Conservation (phyloP, 2,797 vertebrate genomes). For the Anguilla anguilla region DNA sequence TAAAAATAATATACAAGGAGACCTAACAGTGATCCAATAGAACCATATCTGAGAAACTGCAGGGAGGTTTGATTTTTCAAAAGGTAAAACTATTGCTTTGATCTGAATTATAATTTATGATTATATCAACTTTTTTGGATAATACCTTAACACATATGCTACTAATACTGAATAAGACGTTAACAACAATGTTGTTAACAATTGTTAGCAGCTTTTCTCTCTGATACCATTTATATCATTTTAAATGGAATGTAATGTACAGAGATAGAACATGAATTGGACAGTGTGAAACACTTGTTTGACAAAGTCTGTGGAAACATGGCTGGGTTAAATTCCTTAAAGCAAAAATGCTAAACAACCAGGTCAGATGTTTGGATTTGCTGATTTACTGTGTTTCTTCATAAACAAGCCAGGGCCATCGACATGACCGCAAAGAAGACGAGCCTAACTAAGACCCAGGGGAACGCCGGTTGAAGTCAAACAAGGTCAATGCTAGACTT, state of each 20-base stretch:
- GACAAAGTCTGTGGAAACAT: background rate
- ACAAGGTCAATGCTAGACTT: slow-evolving; percentile 47
- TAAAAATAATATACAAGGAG: background rate
- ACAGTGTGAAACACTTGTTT: background rate
- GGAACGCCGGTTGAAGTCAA: slow-evolving; percentile 39
- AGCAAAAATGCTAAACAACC: background rate
- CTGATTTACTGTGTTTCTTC: slow-evolving; percentile 40
- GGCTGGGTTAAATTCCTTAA: background rate
- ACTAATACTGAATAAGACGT: slow-evolving; percentile 20
- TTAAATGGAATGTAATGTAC: slow-evolving; percentile 15
- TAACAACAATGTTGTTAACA: slow-evolving; percentile 12
- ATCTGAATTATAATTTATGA: background rate
- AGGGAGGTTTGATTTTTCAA: background rate
- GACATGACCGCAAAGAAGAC: slow-evolving; percentile 34
- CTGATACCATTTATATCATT: background rate
- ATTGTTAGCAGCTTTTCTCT: background rate
- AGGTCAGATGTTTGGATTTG: background rate
- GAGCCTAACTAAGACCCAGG: slow-evolving; percentile 23
- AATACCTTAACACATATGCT: slow-evolving; percentile 13
- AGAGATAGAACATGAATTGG: background rate
- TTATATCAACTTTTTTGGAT: background rate
- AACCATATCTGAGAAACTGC: background rate
- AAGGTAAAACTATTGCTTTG: background rate
- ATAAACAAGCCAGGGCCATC: slow-evolving; percentile 32
- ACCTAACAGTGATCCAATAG: background rate